Evolutionary conservation across 2,797 vertebrate species (phyloP).

Genomic region (Schizopygopsis pylzovi): DNA sequence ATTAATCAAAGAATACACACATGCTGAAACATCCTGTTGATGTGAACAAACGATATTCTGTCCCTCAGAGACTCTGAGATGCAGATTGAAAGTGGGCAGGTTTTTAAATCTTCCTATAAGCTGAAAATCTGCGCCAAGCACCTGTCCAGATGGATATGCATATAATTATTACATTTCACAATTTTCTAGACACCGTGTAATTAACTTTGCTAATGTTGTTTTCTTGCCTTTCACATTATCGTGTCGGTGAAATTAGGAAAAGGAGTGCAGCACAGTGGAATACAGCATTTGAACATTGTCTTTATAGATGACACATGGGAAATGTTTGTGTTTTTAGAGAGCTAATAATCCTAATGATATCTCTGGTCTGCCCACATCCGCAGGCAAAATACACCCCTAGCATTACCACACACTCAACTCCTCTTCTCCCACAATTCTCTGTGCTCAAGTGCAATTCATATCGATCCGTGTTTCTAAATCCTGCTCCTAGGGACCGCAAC

Average conservation of each 20-base stretch:
- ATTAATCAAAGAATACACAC: background rate
- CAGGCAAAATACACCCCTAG: constrained; percentile 2
- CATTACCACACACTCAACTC: constrained; percentile 3
- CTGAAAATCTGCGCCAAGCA: constrained; percentile 35
- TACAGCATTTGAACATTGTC: constrained; percentile 5
- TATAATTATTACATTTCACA: constrained; percentile 30
- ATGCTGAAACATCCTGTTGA: constrained; percentile 16
- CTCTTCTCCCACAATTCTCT: constrained; percentile 9
- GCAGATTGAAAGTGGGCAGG: background rate
- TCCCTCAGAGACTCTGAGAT: constrained; percentile 9
- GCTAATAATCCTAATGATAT: constrained; percentile 42
- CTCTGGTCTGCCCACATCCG: constrained; percentile 17
- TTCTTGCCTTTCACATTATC: constrained; percentile 10
- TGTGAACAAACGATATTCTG: constrained; percentile 3
- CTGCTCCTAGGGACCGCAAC: background rate
- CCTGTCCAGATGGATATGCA: constrained; percentile 46
- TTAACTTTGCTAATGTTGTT: constrained; percentile 28
- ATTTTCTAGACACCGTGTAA: constrained; percentile 30
- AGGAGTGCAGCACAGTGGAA: background rate
- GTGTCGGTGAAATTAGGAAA: constrained; percentile 9
- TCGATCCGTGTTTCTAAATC: constrained; percentile 11
- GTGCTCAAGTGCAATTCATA: constrained; percentile 19
- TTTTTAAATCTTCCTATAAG: constrained; percentile 25
- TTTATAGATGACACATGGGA: constrained; percentile 27
- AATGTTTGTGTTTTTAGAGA: constrained; percentile 35